Conservation (phyloP, 1,140 invertebrate species). For the Lanistes nyassanus region DNA sequence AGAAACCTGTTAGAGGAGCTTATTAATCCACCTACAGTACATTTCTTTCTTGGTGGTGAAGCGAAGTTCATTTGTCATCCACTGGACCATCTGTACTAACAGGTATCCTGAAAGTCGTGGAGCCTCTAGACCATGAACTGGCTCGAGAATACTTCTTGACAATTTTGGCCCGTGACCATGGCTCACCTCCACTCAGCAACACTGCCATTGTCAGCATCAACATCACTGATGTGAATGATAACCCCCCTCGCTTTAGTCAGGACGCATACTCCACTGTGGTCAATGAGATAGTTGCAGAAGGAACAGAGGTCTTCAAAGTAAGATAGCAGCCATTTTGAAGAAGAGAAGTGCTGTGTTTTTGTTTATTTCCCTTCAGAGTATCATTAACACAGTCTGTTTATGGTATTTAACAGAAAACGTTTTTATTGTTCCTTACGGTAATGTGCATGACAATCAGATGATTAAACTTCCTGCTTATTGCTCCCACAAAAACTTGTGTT, state of each 20-base stretch:
- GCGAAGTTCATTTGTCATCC: too few relatives aligned
- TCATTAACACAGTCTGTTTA: too few relatives aligned
- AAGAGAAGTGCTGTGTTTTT: too few relatives aligned
- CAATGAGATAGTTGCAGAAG: slow-evolving; percentile 39
- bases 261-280: slow-evolving; percentile 63
- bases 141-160: slow-evolving; percentile 88
- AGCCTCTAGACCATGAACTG: slow-evolving; percentile 80
- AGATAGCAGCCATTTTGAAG: too few relatives aligned
- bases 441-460: too few relatives aligned
- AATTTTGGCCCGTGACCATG: slow-evolving; percentile 89
- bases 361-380: too few relatives aligned
- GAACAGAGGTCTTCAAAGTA: slow-evolving; percentile 74
- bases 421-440: background rate
- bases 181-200: slow-evolving; percentile 60
- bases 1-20: too few relatives aligned
- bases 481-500: too few relatives aligned
- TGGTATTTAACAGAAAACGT: background rate
- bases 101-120: slow-evolving; percentile 80
- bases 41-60: too few relatives aligned
- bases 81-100: slow-evolving; percentile 19
- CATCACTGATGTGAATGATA: slow-evolving; percentile 94
- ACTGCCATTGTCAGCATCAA: slow-evolving; percentile 83
- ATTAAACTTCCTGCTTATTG: too few relatives aligned
- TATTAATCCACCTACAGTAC: too few relatives aligned
- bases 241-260: slow-evolving; percentile 80